Evolutionary conservation across 2,797 vertebrate species (phyloP).

Genomic region (Peromyscus aztecus): DNA sequence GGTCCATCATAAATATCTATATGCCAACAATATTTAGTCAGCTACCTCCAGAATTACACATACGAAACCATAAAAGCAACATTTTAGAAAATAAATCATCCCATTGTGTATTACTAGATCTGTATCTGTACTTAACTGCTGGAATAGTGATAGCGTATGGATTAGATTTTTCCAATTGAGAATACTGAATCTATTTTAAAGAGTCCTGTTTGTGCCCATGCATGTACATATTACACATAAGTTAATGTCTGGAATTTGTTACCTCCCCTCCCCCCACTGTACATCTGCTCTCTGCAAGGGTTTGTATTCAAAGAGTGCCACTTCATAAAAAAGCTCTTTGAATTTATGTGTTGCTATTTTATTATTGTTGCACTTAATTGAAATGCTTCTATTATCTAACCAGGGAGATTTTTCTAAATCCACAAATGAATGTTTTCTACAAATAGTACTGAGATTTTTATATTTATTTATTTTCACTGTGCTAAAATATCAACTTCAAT

Average conservation of each 20-base stretch:
- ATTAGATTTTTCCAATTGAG: conserved; percentile 33
- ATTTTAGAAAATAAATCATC: background rate
- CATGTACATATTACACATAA: background rate
- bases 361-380: conserved; percentile 73
- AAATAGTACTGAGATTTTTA: conserved; percentile 62
- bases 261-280: background rate
- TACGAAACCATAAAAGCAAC: background rate
- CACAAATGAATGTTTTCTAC: conserved; percentile 55
- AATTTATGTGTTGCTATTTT: conserved; percentile 65
- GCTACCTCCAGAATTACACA: background rate
- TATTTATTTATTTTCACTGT: conserved; percentile 69
- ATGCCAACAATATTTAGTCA: background rate
- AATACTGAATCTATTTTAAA: conserved; percentile 58
- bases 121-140: background rate
- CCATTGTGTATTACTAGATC: background rate
- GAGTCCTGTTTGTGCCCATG: background rate
- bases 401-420: conserved; percentile 66
- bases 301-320: conserved; percentile 39
- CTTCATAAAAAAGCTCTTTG: background rate
- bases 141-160: background rate
- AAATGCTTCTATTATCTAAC: conserved; percentile 70
- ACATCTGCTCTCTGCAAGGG: background rate
- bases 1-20: conserved; percentile 12
- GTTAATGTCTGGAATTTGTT: conserved; percentile 1
- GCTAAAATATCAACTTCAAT: conserved; percentile 85